A percentile compares a stretch with the other conserved stretches of the same genome.
Evolutionary conservation across 1,140 invertebrate species (phyloP).

Genomic region (Aradophagus sp.): DNA sequence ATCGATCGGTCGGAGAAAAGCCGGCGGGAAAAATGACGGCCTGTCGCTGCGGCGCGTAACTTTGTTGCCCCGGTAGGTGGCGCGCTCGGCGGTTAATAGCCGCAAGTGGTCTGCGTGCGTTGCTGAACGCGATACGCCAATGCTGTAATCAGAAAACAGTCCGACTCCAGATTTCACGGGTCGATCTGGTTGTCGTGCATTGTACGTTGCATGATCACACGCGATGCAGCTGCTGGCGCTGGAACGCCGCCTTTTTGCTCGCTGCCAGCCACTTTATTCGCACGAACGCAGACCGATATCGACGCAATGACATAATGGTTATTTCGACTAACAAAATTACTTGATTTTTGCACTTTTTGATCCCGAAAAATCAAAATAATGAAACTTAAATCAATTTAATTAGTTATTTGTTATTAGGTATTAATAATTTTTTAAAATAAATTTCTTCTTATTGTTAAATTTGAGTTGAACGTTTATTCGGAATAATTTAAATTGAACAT

Average conservation of each 20-base stretch:
- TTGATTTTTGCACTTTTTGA: not conserved
- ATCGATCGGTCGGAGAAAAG: too few relatives aligned
- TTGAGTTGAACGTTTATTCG: too few relatives aligned
- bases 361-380: too few relatives aligned
- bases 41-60: too few relatives aligned
- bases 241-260: conserved; percentile 24
- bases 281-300: conserved; percentile 18
- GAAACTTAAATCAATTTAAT: too few relatives aligned
- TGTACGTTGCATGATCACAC: conserved; percentile 53
- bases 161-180: conserved; percentile 43
- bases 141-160: conserved; percentile 54
- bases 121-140: conserved; percentile 34
- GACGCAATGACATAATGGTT: conserved; percentile 13
- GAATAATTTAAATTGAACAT: too few relatives aligned
- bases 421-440: too few relatives aligned
- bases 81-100: conserved; percentile 20
- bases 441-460: too few relatives aligned
- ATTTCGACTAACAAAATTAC: conserved; percentile 10
- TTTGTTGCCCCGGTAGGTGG: too few relatives aligned
- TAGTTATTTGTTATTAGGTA: too few relatives aligned
- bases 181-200: conserved; percentile 53
- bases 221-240: conserved; percentile 38
- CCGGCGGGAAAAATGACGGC: too few relatives aligned
- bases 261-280: conserved; percentile 33
- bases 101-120: conserved; percentile 25